Conservation (phyloP, 1,140 invertebrate species). For the Mylabris phalerata region DNA sequence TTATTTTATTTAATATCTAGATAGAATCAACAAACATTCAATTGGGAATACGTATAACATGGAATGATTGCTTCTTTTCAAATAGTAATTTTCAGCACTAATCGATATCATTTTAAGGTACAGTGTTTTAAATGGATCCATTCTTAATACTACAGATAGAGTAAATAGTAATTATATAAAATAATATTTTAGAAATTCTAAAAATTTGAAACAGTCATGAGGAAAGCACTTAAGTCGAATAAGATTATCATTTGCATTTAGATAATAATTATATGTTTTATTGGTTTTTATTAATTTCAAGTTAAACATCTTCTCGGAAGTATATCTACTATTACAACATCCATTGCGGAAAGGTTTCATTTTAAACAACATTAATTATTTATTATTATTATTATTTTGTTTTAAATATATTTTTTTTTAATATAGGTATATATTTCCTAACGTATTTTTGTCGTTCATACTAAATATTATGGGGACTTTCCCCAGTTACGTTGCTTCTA, state of each 20-base stretch:
- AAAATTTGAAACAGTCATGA: constrained; percentile 17
- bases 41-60: too few species aligned
- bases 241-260: constrained; percentile 15
- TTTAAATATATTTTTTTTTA: constrained; percentile 7
- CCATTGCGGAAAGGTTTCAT: constrained; percentile 13
- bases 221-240: constrained; percentile 15
- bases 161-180: constrained; percentile 16
- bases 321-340: constrained; percentile 14
- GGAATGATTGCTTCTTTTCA: constrained; percentile 7
- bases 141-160: constrained; percentile 3
- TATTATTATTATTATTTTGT: background rate
- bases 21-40: constrained; percentile 2
- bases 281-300: constrained; percentile 1
- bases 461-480: background rate
- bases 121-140: constrained; percentile 1
- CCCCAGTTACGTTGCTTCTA: constrained; percentile 9
- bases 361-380: constrained; percentile 6
- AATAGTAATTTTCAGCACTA: too few species aligned
- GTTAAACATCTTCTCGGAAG: constrained; percentile 7
- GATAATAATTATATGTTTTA: too few species aligned
- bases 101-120: background rate
- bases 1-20: too few species aligned
- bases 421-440: background rate
- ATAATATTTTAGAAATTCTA: constrained; percentile 17
- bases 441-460: background rate